Evolutionary conservation across 1,140 invertebrate species (phyloP), one percentile per base, ranked within the genome.

Genomic region (Bombus fervidus): DNA sequence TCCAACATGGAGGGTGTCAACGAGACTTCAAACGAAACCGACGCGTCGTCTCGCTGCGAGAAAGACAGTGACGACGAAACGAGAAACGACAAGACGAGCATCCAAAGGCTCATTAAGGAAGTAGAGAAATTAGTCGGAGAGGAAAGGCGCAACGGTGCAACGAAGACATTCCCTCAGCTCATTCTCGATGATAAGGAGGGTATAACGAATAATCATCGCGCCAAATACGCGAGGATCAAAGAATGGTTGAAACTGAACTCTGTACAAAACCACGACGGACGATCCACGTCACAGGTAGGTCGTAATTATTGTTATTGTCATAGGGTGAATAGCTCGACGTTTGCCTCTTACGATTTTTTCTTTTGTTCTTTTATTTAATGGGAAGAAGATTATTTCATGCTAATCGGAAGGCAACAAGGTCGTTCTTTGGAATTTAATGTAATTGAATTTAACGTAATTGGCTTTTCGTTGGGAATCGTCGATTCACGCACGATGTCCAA

Each of bases 101-200:
- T 97, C 64, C 96, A 96, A 88, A 96, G 96, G 92, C 92, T 97
- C 31, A 97, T 97, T 57, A 96, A 96, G 81, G 96, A 97, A 90
- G 97, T 97, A 10, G 97, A 97, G 89, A 96, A 97, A 92, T 94
- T 97, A 89, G 97, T 97, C 8, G 93, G 92, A 83, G 95, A 95
- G 93, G 96, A 94, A 94, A 93, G 89, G 92, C 94, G 87, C 91
- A 94, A 88, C 75, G 91, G 90, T 91, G 91, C 93, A n/a, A 88
- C 94, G 1, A 94, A 95, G 88, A 95, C 90, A 68, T 95, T 96
- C 69, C 95, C 96, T 57, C 95, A 95, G 39, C 88, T 96, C 13
- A 92, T 95, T 47, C 95, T 96, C 81, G 95, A 95, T 53, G 95
- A 94, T 41, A 89, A 92, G 28, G 89, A 92, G 57, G 95, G 95